These are phyloP conservation scores for Sclerurus mexicanus DNA, from an alignment of 2,113 vertebrate species.

Conservation along the genomic window DNA sequence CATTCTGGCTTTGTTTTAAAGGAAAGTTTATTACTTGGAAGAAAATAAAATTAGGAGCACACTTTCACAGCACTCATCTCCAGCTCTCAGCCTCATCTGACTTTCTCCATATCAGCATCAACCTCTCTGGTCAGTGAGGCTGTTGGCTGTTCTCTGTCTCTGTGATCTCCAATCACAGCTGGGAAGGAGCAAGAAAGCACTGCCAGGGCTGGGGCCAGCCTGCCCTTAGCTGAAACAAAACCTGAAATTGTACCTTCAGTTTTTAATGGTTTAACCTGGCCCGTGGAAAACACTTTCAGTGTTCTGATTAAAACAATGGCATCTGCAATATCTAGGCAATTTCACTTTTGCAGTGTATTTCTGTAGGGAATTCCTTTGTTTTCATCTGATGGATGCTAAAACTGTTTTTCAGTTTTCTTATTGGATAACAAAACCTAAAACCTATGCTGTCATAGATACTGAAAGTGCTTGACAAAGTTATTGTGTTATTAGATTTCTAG, in stretches of 20 bases:
- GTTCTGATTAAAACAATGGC: neutral
- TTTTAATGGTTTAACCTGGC: neutral
- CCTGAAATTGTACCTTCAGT: neutral
- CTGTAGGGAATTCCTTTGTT: neutral
- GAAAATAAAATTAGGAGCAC: neutral
- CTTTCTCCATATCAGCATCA: neutral
- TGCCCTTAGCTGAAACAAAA: neutral
- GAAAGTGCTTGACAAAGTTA: neutral
- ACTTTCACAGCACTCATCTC: neutral
- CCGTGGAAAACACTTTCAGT: neutral
- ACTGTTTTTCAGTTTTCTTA: neutral
- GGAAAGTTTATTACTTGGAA: neutral
- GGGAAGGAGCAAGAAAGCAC: accelerated
- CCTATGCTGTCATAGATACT: neutral
- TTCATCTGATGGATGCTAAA: neutral
- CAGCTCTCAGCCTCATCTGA: neutral
- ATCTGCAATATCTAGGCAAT: neutral
- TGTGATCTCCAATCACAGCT: neutral
- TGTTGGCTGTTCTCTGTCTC: accelerated
- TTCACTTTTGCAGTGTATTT: neutral
- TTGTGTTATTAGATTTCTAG: neutral
- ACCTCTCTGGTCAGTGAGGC: accelerated
- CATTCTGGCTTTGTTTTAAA: neutral
- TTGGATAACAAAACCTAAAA: neutral
- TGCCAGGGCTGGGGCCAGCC: neutral